phyloP scores from a whole-genome alignment of 2,797 vertebrate genomes.

The Odontamblyopus rebecca region DNA sequence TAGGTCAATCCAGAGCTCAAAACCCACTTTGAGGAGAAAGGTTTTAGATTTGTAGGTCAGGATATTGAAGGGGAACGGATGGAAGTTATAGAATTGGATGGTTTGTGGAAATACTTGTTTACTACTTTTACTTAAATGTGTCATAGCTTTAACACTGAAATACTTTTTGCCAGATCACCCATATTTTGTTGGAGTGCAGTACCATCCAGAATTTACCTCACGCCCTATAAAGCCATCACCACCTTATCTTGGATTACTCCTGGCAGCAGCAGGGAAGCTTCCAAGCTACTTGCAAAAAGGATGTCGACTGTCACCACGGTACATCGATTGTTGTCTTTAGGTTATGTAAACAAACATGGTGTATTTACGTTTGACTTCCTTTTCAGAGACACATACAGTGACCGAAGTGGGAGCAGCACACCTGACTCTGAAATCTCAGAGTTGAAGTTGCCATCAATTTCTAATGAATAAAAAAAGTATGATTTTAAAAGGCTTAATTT shows the following conservation, averaged over 20 bases:
- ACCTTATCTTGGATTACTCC: slow-evolving; percentile 89
- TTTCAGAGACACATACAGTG: slow-evolving; percentile 89
- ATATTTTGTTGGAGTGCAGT: slow-evolving; percentile 95
- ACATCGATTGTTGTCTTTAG: slow-evolving; percentile 19
- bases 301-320: slow-evolving; percentile 93
- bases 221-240: slow-evolving; percentile 95
- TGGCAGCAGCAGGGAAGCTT: slow-evolving; percentile 90
- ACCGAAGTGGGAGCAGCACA: slow-evolving; percentile 86
- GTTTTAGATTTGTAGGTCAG: slow-evolving; percentile 91
- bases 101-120: slow-evolving; percentile 59
- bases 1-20: slow-evolving; percentile 91
- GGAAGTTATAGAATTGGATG: slow-evolving; percentile 93
- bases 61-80: slow-evolving; percentile 93
- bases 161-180: slow-evolving; percentile 80
- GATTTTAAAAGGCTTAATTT: background rate
- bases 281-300: slow-evolving; percentile 88
- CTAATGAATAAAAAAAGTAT: slow-evolving; percentile 67
- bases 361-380: background rate
- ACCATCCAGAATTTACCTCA: slow-evolving; percentile 95
- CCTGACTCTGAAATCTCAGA: slow-evolving; percentile 90
- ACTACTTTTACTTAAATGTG: background rate
- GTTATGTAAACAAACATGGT: no score
- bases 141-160: background rate
- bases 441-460: slow-evolving; percentile 81
- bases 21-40: slow-evolving; percentile 85